phyloP scores from a whole-genome alignment of 2,888 invertebrate genomes.

The Pyrrhosoma nymphula region DNA sequence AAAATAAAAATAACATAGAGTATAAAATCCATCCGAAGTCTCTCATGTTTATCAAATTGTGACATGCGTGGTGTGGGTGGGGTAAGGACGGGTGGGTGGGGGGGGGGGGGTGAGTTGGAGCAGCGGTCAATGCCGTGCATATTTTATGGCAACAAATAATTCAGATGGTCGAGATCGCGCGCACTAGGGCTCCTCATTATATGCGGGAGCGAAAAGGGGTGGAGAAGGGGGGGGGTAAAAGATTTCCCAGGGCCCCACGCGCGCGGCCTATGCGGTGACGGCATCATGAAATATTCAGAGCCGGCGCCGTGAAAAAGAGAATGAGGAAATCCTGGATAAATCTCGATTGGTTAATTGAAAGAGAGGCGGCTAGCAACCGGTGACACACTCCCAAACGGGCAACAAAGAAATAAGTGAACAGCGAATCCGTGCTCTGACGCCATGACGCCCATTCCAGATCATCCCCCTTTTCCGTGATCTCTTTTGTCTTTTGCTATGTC shows the following conservation, averaged over 20 bases:
- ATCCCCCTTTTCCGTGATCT: no score
- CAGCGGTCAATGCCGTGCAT: not conserved
- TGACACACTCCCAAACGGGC: not conserved
- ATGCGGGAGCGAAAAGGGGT: not conserved
- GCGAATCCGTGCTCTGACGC: no score
- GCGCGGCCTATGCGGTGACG: not conserved
- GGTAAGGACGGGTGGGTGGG: not conserved
- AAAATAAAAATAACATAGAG: not conserved
- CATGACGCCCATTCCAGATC: no score
- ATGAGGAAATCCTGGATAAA: not conserved
- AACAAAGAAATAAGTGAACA: no score
- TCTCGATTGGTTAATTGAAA: not conserved
- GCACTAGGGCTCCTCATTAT: not conserved
- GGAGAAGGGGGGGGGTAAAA: not conserved
- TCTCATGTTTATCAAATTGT: not conserved
- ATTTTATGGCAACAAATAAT: not conserved
- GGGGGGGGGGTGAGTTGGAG: not conserved
- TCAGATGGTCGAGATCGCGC: not conserved
- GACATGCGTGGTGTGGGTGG: not conserved
- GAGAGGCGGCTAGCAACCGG: not conserved
- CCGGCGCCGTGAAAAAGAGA: not conserved
- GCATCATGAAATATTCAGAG: not conserved
- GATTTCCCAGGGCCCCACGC: not conserved
- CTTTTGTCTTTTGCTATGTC: no score
- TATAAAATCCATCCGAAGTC: not conserved